Evolutionary conservation across 2,797 vertebrate species (phyloP).

Genomic region (Anguilla pacifica): DNA sequence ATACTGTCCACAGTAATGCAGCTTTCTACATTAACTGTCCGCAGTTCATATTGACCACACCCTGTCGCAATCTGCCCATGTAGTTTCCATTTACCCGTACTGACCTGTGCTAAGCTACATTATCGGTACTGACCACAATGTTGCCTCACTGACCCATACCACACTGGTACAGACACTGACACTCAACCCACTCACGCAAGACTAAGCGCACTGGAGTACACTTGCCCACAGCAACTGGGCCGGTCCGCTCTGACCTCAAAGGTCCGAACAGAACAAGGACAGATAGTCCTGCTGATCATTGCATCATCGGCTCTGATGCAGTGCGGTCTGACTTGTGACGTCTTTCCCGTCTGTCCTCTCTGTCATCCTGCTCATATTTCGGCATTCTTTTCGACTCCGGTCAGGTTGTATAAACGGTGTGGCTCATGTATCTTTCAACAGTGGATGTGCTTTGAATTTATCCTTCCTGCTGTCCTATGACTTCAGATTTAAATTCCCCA

Average conservation of each 20-base stretch:
- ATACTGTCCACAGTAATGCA: background rate
- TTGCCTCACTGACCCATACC: background rate
- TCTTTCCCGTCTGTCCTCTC: background rate
- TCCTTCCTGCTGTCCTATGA: background rate
- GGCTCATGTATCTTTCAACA: background rate
- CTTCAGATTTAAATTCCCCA: background rate
- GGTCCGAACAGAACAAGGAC: background rate
- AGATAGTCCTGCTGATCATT: background rate
- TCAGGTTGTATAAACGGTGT: background rate
- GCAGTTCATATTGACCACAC: background rate
- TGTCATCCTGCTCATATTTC: background rate
- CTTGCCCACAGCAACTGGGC: background rate
- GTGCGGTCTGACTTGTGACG: background rate
- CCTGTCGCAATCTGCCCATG: background rate
- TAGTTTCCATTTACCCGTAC: background rate
- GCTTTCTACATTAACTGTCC: background rate
- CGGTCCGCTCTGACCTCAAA: background rate
- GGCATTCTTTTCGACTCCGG: background rate
- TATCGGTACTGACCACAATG: background rate
- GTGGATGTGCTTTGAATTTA: background rate
- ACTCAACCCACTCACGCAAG: background rate
- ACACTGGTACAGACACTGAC: background rate
- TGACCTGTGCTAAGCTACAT: no score
- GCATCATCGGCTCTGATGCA: background rate
- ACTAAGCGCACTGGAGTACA: background rate